phyloP scores from a whole-genome alignment of 2,888 invertebrate species.

The Meteorus cinctellus region DNA sequence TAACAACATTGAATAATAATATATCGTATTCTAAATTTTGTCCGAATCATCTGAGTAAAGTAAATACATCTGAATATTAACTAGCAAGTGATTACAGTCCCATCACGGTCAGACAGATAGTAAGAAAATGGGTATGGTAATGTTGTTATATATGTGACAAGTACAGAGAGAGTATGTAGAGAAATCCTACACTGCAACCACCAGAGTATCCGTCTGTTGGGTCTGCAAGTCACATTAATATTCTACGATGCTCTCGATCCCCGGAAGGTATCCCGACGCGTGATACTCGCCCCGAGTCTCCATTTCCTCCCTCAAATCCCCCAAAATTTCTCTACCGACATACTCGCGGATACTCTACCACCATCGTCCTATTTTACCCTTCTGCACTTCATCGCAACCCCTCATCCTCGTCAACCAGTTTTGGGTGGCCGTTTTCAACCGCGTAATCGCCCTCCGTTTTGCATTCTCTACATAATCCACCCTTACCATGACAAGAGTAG shows the following conservation, averaged over 20 bases:
- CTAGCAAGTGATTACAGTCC: not conserved
- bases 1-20: too few species aligned
- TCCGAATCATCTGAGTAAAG: not conserved
- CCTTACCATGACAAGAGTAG: slow-evolving; percentile 44
- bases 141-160: not conserved
- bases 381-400: slow-evolving; percentile 25
- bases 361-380: not conserved
- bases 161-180: not conserved
- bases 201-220: slow-evolving; percentile 20
- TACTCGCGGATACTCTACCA: slow-evolving; percentile 29
- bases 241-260: slow-evolving; percentile 59
- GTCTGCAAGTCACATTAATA: slow-evolving; percentile 60
- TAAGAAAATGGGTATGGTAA: not conserved
- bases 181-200: not conserved
- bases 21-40: not conserved
- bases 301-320: slow-evolving; percentile 61
- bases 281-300: slow-evolving; percentile 56
- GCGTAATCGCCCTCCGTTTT: slow-evolving; percentile 55
- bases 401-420: slow-evolving; percentile 32
- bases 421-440: slow-evolving; percentile 44
- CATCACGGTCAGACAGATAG: not conserved
- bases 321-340: slow-evolving; percentile 56
- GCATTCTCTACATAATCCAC: slow-evolving; percentile 58
- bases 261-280: slow-evolving; percentile 59
- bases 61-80: not conserved